Evolutionary conservation across 2,888 invertebrate species (phyloP), one percentile per base, ranked within the genome.

Genomic region (Barypeithes pellucidus): DNA sequence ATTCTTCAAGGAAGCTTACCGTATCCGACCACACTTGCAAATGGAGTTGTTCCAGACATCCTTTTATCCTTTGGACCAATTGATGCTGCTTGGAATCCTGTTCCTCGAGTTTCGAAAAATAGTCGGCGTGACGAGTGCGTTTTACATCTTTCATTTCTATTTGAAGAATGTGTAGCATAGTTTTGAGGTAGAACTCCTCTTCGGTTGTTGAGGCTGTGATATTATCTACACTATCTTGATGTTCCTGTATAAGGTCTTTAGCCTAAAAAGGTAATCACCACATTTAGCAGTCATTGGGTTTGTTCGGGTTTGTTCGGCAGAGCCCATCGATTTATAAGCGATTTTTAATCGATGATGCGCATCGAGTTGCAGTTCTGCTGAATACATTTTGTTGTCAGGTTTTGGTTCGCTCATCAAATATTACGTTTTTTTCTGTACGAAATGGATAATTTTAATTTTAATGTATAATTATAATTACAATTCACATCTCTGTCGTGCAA

Each of bases 111-210:
- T 81, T 83, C 0, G 83, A 82, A 57, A 82, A 81, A 67, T 82
- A 84, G 60, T 85, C 85, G 1, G 83, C 83, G 24, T 82, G 76
- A 8, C 83, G 79, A 29, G 77, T 76, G 62, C 82, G 81, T 45
- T 81, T 82, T n/a, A 83, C 81, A 45, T 83, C 80, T 45, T 82
- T 84, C 62, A 79, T 81, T 4, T 79, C 85, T 16, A 89, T 87
- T 67, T 89, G 88, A 36, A 88, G 84, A 52, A 88, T 88, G 79
- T 88, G 89, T 76, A 89, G 65, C 79, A 85, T 84, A 3, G 84
- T 84, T 76, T 84, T 85, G 3, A 89, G 63, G 86, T 88, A 81
- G 86, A 88, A 78, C 87, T 90, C 83, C 85, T 88, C 72, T 83
- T 84, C 79, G 85, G 78, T 43, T 82, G 82, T 75, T 84, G 85